Conservation (phyloP, 1,140 invertebrate species). For the Drosophila burlai region DNA sequence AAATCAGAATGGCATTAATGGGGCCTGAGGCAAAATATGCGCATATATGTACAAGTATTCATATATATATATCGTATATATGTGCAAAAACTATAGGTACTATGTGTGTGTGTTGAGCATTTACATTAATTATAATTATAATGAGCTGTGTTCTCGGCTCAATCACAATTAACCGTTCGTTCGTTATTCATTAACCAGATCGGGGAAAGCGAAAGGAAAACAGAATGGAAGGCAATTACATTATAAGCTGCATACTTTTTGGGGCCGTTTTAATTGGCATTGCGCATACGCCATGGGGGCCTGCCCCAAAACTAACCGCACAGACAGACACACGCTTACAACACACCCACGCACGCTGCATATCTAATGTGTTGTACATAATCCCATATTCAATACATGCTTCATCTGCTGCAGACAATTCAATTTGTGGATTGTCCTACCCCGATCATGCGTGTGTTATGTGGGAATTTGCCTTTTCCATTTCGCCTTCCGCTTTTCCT, state of each 20-base stretch:
- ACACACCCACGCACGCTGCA: constrained; percentile 14
- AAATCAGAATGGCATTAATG: constrained; percentile 71
- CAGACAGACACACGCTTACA: constrained; percentile 1
- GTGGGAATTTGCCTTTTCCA: constrained; percentile 18
- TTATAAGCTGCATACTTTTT: constrained; percentile 69
- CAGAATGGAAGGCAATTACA: constrained; percentile 34
- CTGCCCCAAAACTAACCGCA: constrained; percentile 24
- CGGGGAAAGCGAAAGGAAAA: constrained; percentile 22
- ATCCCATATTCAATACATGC: constrained; percentile 61
- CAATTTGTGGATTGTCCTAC: constrained; percentile 33
- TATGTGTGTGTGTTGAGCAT: constrained; percentile 32
- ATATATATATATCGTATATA: constrained; percentile 4
- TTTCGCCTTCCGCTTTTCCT: constrained; percentile 4
- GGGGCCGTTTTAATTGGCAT: constrained; percentile 56
- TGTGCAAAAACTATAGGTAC: constrained; percentile 32
- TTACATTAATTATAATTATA: constrained; percentile 76
- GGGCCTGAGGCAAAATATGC: constrained; percentile 41
- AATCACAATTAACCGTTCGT: constrained; percentile 56
- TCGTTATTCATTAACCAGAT: constrained; percentile 67
- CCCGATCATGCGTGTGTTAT: constrained; percentile 51
- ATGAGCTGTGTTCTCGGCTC: constrained; percentile 39
- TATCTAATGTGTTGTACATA: constrained; percentile 30
- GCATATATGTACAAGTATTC: constrained; percentile 34
- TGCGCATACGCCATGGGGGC: constrained; percentile 62
- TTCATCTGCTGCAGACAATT: constrained; percentile 66